Evolutionary conservation across 2,113 vertebrate genomes (phyloP).

Genomic region (Thinocorus orbignyianus): DNA sequence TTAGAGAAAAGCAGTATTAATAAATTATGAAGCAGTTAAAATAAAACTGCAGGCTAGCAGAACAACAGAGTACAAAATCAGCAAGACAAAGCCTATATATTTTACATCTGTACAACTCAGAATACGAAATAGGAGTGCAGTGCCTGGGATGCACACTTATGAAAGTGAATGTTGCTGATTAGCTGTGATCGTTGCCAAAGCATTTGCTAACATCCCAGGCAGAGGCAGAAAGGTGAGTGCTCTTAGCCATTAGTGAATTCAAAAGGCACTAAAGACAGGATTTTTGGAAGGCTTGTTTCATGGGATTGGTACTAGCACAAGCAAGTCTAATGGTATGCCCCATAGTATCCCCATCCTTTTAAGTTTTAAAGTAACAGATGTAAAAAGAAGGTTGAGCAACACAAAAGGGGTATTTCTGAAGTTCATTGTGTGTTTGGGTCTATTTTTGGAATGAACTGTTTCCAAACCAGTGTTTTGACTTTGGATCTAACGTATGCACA

Average conservation of each 20-base stretch:
- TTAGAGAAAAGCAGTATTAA: conserved; percentile 60
- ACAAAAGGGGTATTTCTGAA: background rate
- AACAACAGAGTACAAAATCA: conserved; percentile 45
- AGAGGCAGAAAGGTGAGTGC: background rate
- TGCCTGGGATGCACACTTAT: background rate
- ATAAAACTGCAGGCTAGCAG: conserved; percentile 18
- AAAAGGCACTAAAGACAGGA: background rate
- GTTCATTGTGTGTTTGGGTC: background rate
- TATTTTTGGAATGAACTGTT: background rate
- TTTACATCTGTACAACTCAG: background rate
- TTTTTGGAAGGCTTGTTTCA: background rate
- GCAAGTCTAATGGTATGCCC: background rate
- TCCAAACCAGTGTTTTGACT: background rate
- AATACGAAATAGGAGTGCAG: background rate
- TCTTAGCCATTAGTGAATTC: background rate
- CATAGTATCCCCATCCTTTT: background rate
- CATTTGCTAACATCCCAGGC: background rate
- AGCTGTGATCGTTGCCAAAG: background rate
- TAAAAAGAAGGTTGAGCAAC: background rate
- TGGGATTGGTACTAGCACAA: background rate
- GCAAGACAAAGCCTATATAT: conserved; percentile 18
- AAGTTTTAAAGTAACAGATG: background rate
- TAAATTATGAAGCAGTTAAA: conserved; percentile 63
- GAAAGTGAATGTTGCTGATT: background rate
- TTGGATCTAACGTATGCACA: background rate